These are phyloP conservation scores for Mormoops blainvillei DNA, from an alignment of 2,113 vertebrate species.

Conservation along the genomic window DNA sequence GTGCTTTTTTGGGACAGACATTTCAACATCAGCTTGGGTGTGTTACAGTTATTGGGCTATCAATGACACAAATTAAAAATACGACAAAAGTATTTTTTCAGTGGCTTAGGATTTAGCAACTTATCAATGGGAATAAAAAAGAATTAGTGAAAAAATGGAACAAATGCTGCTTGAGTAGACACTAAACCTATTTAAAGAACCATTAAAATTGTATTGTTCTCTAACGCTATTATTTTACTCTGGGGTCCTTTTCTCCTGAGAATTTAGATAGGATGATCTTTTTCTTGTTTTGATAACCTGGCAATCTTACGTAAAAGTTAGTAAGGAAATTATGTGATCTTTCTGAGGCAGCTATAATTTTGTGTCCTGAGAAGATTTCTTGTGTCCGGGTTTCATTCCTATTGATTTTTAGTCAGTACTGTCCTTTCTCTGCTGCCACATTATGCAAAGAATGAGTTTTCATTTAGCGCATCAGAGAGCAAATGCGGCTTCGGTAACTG, in stretches of 20 bases:
- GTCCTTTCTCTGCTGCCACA: not conserved
- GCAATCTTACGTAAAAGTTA: not conserved
- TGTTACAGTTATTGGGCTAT: constrained; percentile 36
- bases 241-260: not conserved
- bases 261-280: not conserved
- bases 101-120: not conserved
- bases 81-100: constrained; percentile 7
- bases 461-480: not conserved
- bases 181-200: constrained; percentile 32
- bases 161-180: not conserved
- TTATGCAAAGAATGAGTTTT: not conserved
- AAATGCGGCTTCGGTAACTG: not conserved
- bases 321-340: not conserved
- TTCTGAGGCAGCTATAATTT: not conserved
- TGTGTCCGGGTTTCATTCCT: not conserved
- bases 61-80: constrained; percentile 44
- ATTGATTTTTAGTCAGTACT: not conserved
- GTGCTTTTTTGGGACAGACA: not conserved
- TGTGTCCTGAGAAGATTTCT: not conserved
- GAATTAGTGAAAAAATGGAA: constrained; percentile 47
- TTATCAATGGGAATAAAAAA: constrained; percentile 48
- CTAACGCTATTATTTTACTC: constrained; percentile 17
- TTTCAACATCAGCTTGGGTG: not conserved
- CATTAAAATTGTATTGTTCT: not conserved
- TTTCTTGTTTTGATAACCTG: not conserved